Evolutionary conservation across 2,888 invertebrate genomes (phyloP).

Genomic region (Merodon equestris): DNA sequence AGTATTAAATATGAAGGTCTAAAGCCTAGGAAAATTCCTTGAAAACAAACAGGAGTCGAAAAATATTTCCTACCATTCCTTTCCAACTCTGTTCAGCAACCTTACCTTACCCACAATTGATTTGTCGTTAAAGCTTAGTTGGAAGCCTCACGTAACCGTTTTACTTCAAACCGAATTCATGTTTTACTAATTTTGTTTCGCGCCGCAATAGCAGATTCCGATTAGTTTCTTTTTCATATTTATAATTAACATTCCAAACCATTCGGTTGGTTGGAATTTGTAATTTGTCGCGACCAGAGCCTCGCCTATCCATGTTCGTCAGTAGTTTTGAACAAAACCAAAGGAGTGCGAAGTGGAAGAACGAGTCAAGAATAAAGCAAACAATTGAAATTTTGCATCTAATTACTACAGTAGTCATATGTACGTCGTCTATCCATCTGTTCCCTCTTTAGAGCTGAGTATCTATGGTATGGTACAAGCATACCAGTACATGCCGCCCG

Average conservation of each 20-base stretch:
- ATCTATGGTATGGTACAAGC: too few species aligned
- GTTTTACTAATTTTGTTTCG: slow-evolving; percentile 62
- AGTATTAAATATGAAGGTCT: too few species aligned
- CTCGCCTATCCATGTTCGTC: slow-evolving; percentile 60
- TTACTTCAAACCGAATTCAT: slow-evolving; percentile 43
- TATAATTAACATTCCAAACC: slow-evolving; percentile 58
- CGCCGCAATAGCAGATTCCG: neutral
- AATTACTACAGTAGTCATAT: slow-evolving; percentile 43
- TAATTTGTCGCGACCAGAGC: slow-evolving; percentile 45
- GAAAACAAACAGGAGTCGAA: too few species aligned
- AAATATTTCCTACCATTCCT: too few species aligned
- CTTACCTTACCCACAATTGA: too few species aligned
- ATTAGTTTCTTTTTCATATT: slow-evolving; percentile 12
- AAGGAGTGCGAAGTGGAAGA: slow-evolving; percentile 3
- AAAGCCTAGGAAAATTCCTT: too few species aligned
- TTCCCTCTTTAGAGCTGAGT: neutral
- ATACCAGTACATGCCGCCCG: too few species aligned
- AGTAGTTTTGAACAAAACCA: slow-evolving; percentile 10
- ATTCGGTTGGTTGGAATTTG: slow-evolving; percentile 52
- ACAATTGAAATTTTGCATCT: slow-evolving; percentile 60
- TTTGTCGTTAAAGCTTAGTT: slow-evolving; percentile 1
- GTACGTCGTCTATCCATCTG: neutral
- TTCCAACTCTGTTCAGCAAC: too few species aligned
- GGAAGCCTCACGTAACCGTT: slow-evolving; percentile 30
- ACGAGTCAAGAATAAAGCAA: slow-evolving; percentile 10